phyloP scores from a whole-genome alignment of 2,888 invertebrate species.

The Operophtera brumata region DNA sequence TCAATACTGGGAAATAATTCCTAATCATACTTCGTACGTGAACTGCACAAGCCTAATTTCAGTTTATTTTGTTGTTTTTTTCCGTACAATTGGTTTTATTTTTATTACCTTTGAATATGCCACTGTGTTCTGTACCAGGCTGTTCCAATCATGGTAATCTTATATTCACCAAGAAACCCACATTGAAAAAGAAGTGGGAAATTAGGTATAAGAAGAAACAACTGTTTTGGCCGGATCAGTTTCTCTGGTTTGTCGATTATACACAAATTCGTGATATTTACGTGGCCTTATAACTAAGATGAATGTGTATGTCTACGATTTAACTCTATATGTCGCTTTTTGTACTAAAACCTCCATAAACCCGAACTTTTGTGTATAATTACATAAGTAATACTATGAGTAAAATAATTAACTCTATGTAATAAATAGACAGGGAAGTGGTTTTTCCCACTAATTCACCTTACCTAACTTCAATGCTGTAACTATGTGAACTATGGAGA shows the following conservation, averaged over 20 bases:
- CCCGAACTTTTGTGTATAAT: not conserved
- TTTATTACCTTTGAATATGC: no score
- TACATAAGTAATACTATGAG: not conserved
- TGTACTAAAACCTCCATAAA: not conserved
- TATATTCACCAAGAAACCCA: no score
- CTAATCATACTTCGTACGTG: no score
- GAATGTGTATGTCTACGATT: not conserved
- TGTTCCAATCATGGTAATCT: no score
- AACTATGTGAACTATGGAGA: not conserved
- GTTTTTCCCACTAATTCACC: no score
- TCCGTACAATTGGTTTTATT: no score
- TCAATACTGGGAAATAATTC: no score
- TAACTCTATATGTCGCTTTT: not conserved
- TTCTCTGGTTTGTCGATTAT: not conserved
- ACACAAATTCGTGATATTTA: not conserved
- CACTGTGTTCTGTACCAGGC: no score
- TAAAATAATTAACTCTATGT: not conserved
- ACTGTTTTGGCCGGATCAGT: not conserved
- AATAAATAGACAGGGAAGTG: not conserved
- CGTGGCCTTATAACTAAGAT: not conserved
- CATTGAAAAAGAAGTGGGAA: no score
- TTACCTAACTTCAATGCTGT: no score
- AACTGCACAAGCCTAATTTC: no score
- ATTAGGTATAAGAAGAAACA: not conserved
- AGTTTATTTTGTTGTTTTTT: no score